phyloP scores from a whole-genome alignment of 2,113 vertebrate species.

The Anarhynchus alexandrinus region DNA sequence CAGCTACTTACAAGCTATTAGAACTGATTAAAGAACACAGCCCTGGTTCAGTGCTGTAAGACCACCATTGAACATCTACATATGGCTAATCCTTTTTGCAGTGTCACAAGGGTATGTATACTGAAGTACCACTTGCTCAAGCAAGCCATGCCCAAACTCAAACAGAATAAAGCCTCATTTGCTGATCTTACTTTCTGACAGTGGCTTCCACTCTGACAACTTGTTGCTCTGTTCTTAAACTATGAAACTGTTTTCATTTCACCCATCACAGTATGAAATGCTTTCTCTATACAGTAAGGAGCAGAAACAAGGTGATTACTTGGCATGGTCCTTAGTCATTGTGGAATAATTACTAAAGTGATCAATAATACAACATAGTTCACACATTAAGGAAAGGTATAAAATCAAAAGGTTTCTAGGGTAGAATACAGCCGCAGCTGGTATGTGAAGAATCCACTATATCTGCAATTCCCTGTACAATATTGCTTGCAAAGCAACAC shows the following conservation, averaged over 20 bases:
- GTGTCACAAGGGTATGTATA: not conserved
- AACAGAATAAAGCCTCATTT: not conserved
- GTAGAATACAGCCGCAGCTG: no score
- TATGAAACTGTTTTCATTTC: not conserved
- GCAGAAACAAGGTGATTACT: not conserved
- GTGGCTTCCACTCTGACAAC: not conserved
- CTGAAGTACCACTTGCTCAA: not conserved
- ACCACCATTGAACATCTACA: not conserved
- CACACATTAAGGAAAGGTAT: no score
- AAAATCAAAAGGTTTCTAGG: no score
- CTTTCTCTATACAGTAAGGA: not conserved
- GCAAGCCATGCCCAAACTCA: not conserved
- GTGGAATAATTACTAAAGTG: no score
- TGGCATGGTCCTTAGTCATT: no score
- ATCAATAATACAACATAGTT: no score
- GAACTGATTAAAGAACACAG: not conserved
- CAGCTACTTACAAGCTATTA: not conserved
- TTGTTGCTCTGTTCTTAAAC: not conserved
- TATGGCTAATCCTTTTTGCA: not conserved
- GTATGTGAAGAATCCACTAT: no score
- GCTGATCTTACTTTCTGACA: not conserved
- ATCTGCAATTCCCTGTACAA: no score
- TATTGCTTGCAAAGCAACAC: no score
- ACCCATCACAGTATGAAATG: not conserved
- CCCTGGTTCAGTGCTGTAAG: not conserved